Conservation (phyloP, 2,888 invertebrate genomes). For the Molorchus minor region DNA sequence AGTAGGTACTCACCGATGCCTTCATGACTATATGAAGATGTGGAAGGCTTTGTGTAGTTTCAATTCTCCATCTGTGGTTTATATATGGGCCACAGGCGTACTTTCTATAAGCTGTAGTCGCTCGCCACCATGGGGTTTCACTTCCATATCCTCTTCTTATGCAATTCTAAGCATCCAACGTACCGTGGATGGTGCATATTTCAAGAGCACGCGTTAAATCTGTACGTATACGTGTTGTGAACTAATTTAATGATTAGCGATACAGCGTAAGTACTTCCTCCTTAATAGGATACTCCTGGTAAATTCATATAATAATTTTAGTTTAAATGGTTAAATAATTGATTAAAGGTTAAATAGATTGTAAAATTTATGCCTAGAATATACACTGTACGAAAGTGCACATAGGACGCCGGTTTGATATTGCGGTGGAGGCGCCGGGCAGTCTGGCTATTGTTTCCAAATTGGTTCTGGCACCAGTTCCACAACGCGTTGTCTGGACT, state of each 20-base stretch:
- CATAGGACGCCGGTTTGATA: no score
- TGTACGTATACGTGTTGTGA: not conserved
- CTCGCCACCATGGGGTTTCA: constrained; percentile 59
- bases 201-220: constrained; percentile 28
- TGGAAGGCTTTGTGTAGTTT: constrained; percentile 60
- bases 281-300: not conserved
- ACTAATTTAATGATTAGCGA: constrained; percentile 16
- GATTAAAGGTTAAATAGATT: no score
- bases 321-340: not conserved
- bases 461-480: no score
- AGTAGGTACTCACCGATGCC: constrained; percentile 59
- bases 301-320: not conserved
- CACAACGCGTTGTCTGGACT: no score
- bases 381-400: no score
- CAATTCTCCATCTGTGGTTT: constrained; percentile 52
- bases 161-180: constrained; percentile 38
- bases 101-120: constrained; percentile 58
- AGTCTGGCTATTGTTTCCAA: no score
- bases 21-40: constrained; percentile 58
- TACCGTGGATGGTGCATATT: constrained; percentile 32
- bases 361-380: no score
- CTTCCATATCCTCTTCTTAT: constrained; percentile 58
- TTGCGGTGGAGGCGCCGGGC: no score
- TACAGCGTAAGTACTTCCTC: constrained; percentile 3
- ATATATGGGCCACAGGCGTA: constrained; percentile 57